Evolutionary conservation across 2,113 vertebrate species (phyloP).

Genomic region (Chloebia gouldiae): DNA sequence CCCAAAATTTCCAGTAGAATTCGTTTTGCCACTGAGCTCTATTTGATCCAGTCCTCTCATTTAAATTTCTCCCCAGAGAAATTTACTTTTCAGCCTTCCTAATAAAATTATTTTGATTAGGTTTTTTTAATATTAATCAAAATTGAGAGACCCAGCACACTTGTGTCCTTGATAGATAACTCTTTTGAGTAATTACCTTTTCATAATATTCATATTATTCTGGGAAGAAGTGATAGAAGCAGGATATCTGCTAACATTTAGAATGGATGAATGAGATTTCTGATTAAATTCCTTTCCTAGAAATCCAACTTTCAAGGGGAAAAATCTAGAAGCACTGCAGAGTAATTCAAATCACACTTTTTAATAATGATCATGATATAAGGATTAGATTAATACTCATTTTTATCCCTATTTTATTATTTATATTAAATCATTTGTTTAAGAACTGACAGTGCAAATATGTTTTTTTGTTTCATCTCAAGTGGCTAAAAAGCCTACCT

Average conservation of each 20-base stretch:
- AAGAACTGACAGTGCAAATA: neutral
- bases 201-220: neutral
- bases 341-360: constrained; percentile 8
- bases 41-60: neutral
- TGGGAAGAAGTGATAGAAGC: neutral
- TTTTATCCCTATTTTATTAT: neutral
- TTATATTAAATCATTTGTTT: neutral
- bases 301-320: neutral
- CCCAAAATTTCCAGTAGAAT: neutral
- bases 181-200: neutral
- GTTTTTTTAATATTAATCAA: neutral
- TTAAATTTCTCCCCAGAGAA: neutral
- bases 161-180: neutral
- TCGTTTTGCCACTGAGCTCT: neutral
- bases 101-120: neutral
- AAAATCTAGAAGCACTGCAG: neutral
- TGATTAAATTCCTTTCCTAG: neutral
- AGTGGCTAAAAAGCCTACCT: neutral
- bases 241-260: constrained; percentile 37
- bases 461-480: neutral
- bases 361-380: neutral
- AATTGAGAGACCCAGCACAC: neutral
- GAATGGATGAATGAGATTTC: constrained; percentile 24
- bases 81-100: neutral
- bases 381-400: neutral